Evolutionary conservation across 2,888 invertebrate species (phyloP).

Genomic region (Cosmorhoe ocellata): DNA sequence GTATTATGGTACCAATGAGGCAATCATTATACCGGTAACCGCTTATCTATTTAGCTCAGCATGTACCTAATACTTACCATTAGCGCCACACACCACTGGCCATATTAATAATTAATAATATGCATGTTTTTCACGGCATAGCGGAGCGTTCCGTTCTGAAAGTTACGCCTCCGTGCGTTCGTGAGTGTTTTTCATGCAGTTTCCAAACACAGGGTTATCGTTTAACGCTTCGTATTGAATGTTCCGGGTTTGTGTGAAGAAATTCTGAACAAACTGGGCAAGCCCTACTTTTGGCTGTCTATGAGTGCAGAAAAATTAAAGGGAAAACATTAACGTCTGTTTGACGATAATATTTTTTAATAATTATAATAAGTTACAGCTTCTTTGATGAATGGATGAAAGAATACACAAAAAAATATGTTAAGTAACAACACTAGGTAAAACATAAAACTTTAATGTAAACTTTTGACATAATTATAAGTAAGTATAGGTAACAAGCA

Average conservation of each 20-base stretch:
- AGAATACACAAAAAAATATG: too few species aligned
- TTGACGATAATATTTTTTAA: too few species aligned
- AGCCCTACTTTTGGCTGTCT: too few species aligned
- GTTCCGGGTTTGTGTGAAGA: conserved; percentile 9
- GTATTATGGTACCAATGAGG: too few species aligned
- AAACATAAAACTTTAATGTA: too few species aligned
- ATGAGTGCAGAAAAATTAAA: too few species aligned
- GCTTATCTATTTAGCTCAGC: conserved; percentile 18
- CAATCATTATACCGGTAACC: conserved; percentile 1
- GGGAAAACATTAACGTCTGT: too few species aligned
- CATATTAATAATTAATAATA: conserved; percentile 29
- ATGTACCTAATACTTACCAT: conserved; percentile 13
- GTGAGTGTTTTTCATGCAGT: conserved; percentile 30
- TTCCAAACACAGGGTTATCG: conserved; percentile 6
- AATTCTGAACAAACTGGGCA: not conserved
- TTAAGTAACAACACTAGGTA: too few species aligned
- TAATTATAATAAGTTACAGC: too few species aligned
- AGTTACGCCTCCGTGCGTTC: conserved; percentile 32
- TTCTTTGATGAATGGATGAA: too few species aligned
- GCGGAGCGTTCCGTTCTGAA: conserved; percentile 59
- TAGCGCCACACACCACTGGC: conserved; percentile 25
- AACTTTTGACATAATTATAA: too few species aligned
- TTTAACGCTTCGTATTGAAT: not conserved
- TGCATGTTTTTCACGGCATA: conserved; percentile 39
- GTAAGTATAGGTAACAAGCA: too few species aligned